phyloP scores from a whole-genome alignment of 2,888 invertebrate genomes.

The Amblyteles armatorius region DNA sequence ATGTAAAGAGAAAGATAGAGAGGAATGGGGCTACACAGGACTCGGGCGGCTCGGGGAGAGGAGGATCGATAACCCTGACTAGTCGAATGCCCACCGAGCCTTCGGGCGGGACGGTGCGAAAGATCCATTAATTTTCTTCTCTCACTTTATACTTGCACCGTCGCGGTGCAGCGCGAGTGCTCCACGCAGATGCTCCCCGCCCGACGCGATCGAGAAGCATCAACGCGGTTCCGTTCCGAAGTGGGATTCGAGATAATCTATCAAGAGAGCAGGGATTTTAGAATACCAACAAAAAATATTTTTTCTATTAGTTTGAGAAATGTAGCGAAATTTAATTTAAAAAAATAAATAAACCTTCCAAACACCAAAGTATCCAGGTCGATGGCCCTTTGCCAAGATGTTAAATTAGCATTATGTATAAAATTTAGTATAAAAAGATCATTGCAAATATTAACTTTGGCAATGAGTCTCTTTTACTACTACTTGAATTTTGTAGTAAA shows the following conservation, averaged over 20 bases:
- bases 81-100: slow-evolving; percentile 57
- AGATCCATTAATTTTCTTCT: slow-evolving; percentile 70
- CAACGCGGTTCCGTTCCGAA: background rate
- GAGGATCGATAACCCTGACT: slow-evolving; percentile 71
- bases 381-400: too few species aligned
- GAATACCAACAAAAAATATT: too few species aligned
- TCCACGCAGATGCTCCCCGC: slow-evolving; percentile 12
- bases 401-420: too few species aligned
- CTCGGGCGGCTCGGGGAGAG: slow-evolving; percentile 49
- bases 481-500: too few species aligned
- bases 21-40: slow-evolving; percentile 35
- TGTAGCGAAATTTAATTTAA: too few species aligned
- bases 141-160: slow-evolving; percentile 46
- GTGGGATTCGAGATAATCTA: background rate
- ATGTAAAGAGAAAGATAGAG: slow-evolving; percentile 23
- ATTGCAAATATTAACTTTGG: too few species aligned
- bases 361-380: too few species aligned
- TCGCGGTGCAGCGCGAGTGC: background rate
- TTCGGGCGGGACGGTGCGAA: slow-evolving; percentile 65
- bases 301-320: too few species aligned
- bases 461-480: too few species aligned
- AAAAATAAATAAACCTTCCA: too few species aligned
- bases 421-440: too few species aligned
- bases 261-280: too few species aligned
- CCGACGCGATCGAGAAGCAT: slow-evolving; percentile 23